Percentiles rank a stretch among this genome's conserved stretches.
Evolutionary conservation across 2,113 vertebrate species (phyloP).

Genomic region (Psittacus erithacus): DNA sequence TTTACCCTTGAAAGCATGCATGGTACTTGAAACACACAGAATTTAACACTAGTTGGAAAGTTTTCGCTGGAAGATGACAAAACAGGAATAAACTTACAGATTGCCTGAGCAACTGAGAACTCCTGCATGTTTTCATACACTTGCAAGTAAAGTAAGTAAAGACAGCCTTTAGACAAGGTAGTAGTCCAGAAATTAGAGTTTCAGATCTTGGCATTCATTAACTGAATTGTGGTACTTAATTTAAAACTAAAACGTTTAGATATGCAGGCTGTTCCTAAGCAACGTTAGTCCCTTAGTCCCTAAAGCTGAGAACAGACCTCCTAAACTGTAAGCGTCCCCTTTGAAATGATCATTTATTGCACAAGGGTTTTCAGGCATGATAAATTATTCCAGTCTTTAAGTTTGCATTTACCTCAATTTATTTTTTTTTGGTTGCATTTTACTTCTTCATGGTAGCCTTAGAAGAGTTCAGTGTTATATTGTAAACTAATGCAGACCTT

Average conservation of each 20-base stretch:
- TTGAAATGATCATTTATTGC: conserved; percentile 21
- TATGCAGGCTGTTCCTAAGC: conserved; percentile 64
- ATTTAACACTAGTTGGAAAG: neutral
- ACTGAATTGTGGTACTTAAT: neutral
- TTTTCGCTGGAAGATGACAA: neutral
- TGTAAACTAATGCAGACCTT: neutral
- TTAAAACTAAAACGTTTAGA: conserved; percentile 44
- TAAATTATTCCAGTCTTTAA: conserved; percentile 36
- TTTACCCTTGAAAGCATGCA: neutral
- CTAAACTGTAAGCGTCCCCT: neutral
- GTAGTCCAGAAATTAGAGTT: neutral
- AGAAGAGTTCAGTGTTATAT: neutral
- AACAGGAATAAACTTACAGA: neutral
- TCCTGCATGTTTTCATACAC: neutral
- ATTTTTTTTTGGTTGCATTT: neutral
- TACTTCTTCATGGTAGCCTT: neutral
- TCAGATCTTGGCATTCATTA: conserved; percentile 30
- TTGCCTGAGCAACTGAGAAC: neutral
- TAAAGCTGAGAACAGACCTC: conserved; percentile 36
- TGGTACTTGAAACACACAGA: neutral
- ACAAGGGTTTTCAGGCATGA: conserved; percentile 24
- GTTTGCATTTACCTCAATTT: neutral
- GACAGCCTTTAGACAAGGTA: neutral
- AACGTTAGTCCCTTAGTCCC: conserved; percentile 41
- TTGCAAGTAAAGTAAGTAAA: neutral